phyloP scores from a whole-genome alignment of 2,888 invertebrate genomes.

The Leptinotarsa haldemani region DNA sequence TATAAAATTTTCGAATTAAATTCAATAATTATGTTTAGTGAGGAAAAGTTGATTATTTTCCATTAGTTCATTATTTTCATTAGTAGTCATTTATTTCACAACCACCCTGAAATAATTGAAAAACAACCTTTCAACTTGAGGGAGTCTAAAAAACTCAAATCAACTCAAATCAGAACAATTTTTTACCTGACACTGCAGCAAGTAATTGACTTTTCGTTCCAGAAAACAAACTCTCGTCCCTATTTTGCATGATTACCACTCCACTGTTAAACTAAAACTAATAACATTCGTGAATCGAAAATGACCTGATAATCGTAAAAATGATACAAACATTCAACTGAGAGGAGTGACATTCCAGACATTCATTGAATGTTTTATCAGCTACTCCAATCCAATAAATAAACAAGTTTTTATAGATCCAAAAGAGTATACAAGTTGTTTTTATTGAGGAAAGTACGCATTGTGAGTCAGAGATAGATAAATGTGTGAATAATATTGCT shows the following conservation, averaged over 20 bases:
- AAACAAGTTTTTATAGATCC: background rate
- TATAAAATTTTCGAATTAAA: too few relatives aligned
- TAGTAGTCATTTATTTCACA: too few relatives aligned
- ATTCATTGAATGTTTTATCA: background rate
- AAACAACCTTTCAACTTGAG: too few relatives aligned
- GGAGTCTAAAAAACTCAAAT: background rate
- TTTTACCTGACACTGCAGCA: slow-evolving; percentile 34
- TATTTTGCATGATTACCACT: slow-evolving; percentile 14
- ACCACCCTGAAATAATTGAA: too few relatives aligned
- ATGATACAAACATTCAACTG: background rate
- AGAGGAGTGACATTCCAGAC: background rate
- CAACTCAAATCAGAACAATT: background rate
- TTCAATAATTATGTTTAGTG: too few relatives aligned
- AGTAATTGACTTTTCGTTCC: slow-evolving; percentile 35
- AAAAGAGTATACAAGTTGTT: too few relatives aligned
- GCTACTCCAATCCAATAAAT: background rate
- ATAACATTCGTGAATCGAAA: background rate
- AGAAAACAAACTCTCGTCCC: slow-evolving; percentile 25
- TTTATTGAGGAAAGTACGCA: too few relatives aligned
- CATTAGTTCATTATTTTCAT: too few relatives aligned
- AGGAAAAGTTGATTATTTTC: too few relatives aligned
- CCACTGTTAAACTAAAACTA: background rate
- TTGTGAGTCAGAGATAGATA: too few relatives aligned
- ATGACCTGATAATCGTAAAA: background rate
- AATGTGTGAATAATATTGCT: too few relatives aligned